Evolutionary conservation across 2,113 vertebrate species (phyloP).

Genomic region (Spea bombifrons): DNA sequence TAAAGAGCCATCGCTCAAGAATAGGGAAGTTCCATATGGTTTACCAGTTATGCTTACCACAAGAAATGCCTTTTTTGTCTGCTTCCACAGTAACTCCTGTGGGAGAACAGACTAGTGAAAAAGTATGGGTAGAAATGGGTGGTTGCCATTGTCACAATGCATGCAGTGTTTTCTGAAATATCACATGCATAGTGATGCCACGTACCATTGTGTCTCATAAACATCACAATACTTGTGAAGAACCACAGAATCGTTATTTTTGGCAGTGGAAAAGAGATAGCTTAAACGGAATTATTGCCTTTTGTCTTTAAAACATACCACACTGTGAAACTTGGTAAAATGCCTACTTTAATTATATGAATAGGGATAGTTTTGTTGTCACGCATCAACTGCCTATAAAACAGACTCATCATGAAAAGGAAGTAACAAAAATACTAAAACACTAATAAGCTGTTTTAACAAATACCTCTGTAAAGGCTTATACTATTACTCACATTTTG

Average conservation of each 20-base stretch:
- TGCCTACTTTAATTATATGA: constrained; percentile 1
- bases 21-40: too few relatives aligned
- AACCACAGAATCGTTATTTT: neutral
- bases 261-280: neutral
- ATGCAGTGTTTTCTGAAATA: too few relatives aligned
- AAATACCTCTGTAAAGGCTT: neutral
- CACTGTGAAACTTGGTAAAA: neutral
- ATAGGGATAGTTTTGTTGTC: neutral
- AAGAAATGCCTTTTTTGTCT: too few relatives aligned
- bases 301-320: neutral
- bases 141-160: too few relatives aligned
- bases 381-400: neutral
- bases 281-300: neutral
- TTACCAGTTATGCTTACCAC: too few relatives aligned
- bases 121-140: too few relatives aligned
- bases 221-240: too few relatives aligned
- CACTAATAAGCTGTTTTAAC: neutral
- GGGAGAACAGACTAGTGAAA: too few relatives aligned
- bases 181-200: too few relatives aligned
- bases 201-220: too few relatives aligned
- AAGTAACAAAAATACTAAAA: constrained; percentile 5
- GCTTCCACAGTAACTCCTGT: too few relatives aligned
- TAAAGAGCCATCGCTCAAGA: too few relatives aligned
- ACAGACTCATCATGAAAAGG: neutral
- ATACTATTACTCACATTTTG: constrained; percentile 12